Evolutionary conservation across 1,140 invertebrate species (phyloP).

Genomic region (Calycopis cecrops): DNA sequence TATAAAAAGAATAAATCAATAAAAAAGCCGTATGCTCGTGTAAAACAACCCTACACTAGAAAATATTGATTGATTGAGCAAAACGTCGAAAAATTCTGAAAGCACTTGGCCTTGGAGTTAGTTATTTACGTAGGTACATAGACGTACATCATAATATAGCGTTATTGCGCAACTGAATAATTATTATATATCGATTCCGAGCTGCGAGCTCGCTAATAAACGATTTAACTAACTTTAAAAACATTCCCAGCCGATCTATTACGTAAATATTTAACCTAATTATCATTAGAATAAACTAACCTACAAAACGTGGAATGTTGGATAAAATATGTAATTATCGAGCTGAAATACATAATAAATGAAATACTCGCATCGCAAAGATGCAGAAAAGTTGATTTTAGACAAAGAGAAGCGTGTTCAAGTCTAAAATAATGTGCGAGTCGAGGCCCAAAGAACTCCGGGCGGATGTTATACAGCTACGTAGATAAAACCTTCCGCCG

Average conservation of each 20-base stretch:
- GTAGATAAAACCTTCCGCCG: slow-evolving; percentile 74
- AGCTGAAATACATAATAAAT: slow-evolving; percentile 48
- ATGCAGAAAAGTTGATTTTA: slow-evolving; percentile 65
- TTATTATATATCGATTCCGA: slow-evolving; percentile 41
- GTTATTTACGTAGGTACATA: slow-evolving; percentile 48
- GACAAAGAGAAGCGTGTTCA: slow-evolving; percentile 56
- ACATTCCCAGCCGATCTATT: slow-evolving; percentile 33
- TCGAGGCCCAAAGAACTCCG: slow-evolving; percentile 67
- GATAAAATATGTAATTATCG: neutral
- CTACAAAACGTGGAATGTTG: slow-evolving; percentile 20
- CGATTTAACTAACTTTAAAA: slow-evolving; percentile 50
- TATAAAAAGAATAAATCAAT: too few relatives aligned
- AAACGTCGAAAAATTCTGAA: slow-evolving; percentile 45
- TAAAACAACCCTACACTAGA: neutral
- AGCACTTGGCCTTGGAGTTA: slow-evolving; percentile 62
- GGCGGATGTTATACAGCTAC: slow-evolving; percentile 71
- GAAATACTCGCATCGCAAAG: slow-evolving; percentile 20
- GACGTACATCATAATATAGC: slow-evolving; percentile 34
- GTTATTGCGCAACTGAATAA: slow-evolving; percentile 52
- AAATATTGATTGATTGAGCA: slow-evolving; percentile 21
- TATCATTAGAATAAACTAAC: slow-evolving; percentile 19
- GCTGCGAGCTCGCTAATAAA: slow-evolving; percentile 31
- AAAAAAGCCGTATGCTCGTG: neutral
- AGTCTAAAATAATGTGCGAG: slow-evolving; percentile 58
- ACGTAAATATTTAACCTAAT: slow-evolving; percentile 42